These are phyloP conservation scores for Ferrisia virgata DNA, from an alignment of 2,888 invertebrate genomes.

Conservation along the genomic window DNA sequence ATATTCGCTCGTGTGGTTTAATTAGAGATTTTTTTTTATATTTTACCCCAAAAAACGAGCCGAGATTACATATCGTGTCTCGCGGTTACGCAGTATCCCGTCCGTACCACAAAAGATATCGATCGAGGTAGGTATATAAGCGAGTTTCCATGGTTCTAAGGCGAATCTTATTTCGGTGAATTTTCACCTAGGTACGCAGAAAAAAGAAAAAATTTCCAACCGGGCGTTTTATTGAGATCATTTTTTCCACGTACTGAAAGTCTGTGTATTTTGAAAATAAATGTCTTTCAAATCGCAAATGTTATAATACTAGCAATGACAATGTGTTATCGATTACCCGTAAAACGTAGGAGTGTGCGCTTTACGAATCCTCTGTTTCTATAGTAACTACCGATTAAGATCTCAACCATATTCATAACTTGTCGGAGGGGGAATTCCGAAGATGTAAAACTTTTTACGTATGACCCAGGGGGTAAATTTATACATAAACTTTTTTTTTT, in stretches of 20 bases:
- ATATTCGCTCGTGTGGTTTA: not conserved
- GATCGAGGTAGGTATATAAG: not conserved
- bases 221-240: not conserved
- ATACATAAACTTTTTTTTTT: conserved; percentile 27
- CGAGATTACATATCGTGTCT: not conserved
- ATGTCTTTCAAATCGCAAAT: conserved; percentile 38
- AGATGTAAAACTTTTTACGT: conserved; percentile 44
- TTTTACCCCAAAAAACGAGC: not conserved
- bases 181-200: not conserved
- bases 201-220: not conserved
- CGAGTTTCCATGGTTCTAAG: not conserved
- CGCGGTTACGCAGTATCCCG: not conserved
- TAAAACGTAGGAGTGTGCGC: conserved; percentile 40
- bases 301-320: conserved; percentile 40
- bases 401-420: conserved; percentile 44
- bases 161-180: not conserved
- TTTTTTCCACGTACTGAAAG: not conserved
- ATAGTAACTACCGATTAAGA: conserved; percentile 44
- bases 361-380: conserved; percentile 38
- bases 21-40: conserved; percentile 9
- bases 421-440: conserved; percentile 32
- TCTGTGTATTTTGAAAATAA: conserved; percentile 12
- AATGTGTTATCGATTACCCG: conserved; percentile 44
- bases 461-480: conserved; percentile 42
- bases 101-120: not conserved